phyloP scores from a whole-genome alignment of 2,797 vertebrate genomes.

The Anas bernieri region DNA sequence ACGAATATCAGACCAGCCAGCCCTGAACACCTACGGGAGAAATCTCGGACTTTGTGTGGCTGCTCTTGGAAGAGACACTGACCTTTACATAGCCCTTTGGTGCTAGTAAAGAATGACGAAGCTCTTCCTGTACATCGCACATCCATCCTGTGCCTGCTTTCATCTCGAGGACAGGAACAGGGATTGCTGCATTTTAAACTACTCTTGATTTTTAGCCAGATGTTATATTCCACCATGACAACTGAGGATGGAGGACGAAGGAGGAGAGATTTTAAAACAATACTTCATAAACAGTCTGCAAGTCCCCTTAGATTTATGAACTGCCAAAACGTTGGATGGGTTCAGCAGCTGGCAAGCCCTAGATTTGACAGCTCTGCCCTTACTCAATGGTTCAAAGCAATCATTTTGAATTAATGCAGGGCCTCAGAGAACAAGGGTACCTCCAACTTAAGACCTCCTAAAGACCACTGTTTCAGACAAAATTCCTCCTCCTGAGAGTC shows the following conservation, averaged over 20 bases:
- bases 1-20: not conserved
- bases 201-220: not conserved
- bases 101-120: not conserved
- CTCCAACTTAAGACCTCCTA: slow-evolving; percentile 7
- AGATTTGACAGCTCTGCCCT: not conserved
- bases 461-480: not conserved
- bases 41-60: not conserved
- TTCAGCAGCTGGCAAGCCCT: not conserved
- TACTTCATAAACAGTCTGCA: not conserved
- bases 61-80: not conserved
- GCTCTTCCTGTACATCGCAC: not conserved
- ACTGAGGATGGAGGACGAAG: not conserved
- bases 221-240: not conserved
- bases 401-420: not conserved
- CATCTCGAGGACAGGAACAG: not conserved
- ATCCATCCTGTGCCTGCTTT: not conserved
- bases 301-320: slow-evolving; percentile 3
- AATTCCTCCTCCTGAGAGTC: not conserved
- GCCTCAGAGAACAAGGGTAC: not conserved
- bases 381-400: not conserved
- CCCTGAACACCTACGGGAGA: not conserved
- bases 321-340: not conserved
- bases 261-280: slow-evolving; percentile 24
- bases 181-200: not conserved
- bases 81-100: not conserved